Evolutionary conservation across 2,797 vertebrate species (phyloP), one percentile per base, ranked within the genome.

Genomic region (Micropoecilia bifurca): DNA sequence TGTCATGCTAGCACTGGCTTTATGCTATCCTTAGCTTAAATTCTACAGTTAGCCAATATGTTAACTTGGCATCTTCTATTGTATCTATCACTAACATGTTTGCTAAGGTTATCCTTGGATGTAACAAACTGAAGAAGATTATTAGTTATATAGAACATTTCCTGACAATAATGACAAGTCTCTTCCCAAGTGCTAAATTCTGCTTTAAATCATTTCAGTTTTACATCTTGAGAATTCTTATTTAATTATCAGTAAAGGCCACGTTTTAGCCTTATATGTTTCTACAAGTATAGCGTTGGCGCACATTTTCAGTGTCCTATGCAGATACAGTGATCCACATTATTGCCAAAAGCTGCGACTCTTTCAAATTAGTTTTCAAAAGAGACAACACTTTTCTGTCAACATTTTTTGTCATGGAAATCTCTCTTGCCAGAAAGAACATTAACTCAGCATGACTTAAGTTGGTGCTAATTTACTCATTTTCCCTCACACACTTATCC

Each of bases 401-500:
- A 79, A 53, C 68, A 5, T 28, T 50, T 66, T 66, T 53, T 43
- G 59, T 48, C 46, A 16, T 53, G 39, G 22, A 43, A n/a, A 59
- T 78, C 59, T 71, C 71, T 73, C 81, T 74, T 61, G 5, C 63
- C 66, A 1, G 18, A 76, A 50, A 55, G 71, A 73, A 48, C 80
- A 80, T 71, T 1, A 57, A 25, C 79, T 75, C 61, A 36, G 76
- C 53, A 13, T 80, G 81, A 75, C 85, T 7, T 46, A 16, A 13
- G 71, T 45, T 75, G 47, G 33, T 76, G 85, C 47, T 73, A 50
- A 48, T 33, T 73, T 28, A 48, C 6, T 22, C n/a, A 33, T 33
- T 39, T 39, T 81, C 83, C 75, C 73, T 84, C 76, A 87, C 71
- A 3, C 66, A 57, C 73, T 78, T 73, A 87, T 84, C 18, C 77